These are phyloP conservation scores for Austrolebias charrua DNA, from an alignment of 2,797 vertebrate genomes.

Conservation along the genomic window DNA sequence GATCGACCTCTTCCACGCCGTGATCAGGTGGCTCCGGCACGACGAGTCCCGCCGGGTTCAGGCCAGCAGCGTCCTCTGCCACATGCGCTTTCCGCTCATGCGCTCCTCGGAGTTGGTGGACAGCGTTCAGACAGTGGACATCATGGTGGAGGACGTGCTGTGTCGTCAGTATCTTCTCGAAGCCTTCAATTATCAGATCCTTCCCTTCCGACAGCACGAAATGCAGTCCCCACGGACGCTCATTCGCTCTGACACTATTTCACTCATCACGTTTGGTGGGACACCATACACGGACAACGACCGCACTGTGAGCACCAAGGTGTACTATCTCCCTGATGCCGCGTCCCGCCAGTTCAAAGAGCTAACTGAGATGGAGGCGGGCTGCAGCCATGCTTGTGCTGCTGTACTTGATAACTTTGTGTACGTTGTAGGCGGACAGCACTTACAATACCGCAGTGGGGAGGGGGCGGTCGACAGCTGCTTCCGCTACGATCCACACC, in stretches of 20 bases:
- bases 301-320: conserved; percentile 88
- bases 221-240: conserved; percentile 90
- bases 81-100: conserved; percentile 97
- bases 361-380: conserved; percentile 89
- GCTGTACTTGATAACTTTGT: conserved; percentile 95
- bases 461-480: conserved; percentile 91
- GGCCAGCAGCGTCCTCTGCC: conserved; percentile 88
- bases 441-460: conserved; percentile 94
- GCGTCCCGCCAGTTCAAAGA: conserved; percentile 89
- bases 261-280: conserved; percentile 91
- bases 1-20: conserved; percentile 91
- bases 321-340: conserved; percentile 84
- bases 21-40: conserved; percentile 90
- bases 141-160: conserved; percentile 95
- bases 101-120: conserved; percentile 94
- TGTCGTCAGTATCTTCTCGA: conserved; percentile 94
- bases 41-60: conserved; percentile 81
- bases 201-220: conserved; percentile 95
- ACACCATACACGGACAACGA: conserved; percentile 97
- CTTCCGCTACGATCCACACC: conserved; percentile 92
- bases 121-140: conserved; percentile 90
- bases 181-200: conserved; percentile 97
- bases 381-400: conserved; percentile 93
- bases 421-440: conserved; percentile 92
- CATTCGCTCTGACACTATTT: conserved; percentile 87